A percentile compares a stretch with the other conserved stretches of the same genome.
phyloP scores from a whole-genome alignment of 2,113 vertebrate species.

The Planiliza haematocheilus region DNA sequence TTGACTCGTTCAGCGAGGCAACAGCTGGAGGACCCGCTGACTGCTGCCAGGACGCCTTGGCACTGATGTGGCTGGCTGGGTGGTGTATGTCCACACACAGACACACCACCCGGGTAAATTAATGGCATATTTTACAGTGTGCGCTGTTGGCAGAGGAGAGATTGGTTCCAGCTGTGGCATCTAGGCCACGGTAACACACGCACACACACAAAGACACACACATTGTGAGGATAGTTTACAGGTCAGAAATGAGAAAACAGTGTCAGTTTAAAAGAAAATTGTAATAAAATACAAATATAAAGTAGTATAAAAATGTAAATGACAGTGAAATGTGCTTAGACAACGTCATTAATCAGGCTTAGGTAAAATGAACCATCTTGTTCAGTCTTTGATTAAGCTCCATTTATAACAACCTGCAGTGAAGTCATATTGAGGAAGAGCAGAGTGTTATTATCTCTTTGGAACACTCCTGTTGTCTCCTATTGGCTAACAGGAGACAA shows the following conservation, averaged over 20 bases:
- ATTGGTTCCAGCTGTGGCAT: constrained; percentile 59
- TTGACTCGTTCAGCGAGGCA: constrained; percentile 48
- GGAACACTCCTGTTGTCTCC: neutral
- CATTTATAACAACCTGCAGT: constrained; percentile 2
- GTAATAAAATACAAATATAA: too few relatives aligned
- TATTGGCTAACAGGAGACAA: constrained; percentile 40
- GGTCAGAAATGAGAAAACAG: too few relatives aligned
- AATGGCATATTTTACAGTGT: constrained; percentile 47
- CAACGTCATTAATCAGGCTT: constrained; percentile 1
- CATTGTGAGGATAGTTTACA: too few relatives aligned
- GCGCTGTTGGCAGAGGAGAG: constrained; percentile 35
- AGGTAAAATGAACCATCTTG: neutral
- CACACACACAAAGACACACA: neutral
- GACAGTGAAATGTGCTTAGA: neutral
- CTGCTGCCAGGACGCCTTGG: constrained; percentile 41
- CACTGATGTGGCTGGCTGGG: constrained; percentile 22
- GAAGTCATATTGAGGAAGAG: neutral
- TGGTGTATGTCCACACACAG: constrained; percentile 10
- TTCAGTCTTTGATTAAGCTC: constrained; percentile 6
- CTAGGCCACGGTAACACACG: constrained; percentile 4
- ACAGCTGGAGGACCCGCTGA: constrained; percentile 50
- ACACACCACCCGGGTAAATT: constrained; percentile 9
- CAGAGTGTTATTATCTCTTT: neutral
- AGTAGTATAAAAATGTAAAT: too few relatives aligned
- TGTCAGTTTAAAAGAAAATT: too few relatives aligned